Percentiles rank a stretch among this genome's conserved stretches.
Conservation (phyloP, 2,888 invertebrate species). For the Nemoura dubitans region DNA sequence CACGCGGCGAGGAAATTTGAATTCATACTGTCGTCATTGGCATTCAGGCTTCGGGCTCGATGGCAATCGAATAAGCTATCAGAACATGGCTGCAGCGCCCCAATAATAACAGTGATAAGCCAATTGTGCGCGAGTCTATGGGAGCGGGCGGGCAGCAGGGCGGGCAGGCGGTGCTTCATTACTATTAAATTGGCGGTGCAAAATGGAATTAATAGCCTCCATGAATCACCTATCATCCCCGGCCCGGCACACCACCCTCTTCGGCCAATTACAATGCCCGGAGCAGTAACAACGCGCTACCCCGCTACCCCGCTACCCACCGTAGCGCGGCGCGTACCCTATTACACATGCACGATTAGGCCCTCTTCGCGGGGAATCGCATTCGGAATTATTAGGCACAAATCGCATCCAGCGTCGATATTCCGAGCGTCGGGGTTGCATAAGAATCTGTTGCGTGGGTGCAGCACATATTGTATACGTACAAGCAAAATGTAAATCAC, state of each 20-base stretch:
- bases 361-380: not conserved
- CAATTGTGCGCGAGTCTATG: conserved; percentile 24
- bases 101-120: conserved; percentile 31
- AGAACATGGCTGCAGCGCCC: conserved; percentile 2
- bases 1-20: not conserved
- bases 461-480: too few relatives aligned
- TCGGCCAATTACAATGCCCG: conserved; percentile 40
- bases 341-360: conserved; percentile 40
- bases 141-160: conserved; percentile 21
- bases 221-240: conserved; percentile 50
- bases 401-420: conserved; percentile 16
- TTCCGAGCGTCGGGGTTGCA: not conserved
- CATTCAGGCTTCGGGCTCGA: not conserved
- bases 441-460: not conserved
- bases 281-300: not conserved
- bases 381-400: conserved; percentile 24
- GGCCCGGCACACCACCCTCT: conserved; percentile 23
- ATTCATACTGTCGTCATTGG: conserved; percentile 2
- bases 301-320: too few relatives aligned
- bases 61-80: conserved; percentile 20
- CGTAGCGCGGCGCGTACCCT: not conserved
- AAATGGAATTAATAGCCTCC: conserved; percentile 51
- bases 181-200: conserved; percentile 52
- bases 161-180: conserved; percentile 47
- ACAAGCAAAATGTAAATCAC: too few relatives aligned